Evolutionary conservation across 2,113 vertebrate genomes (phyloP), one percentile per base, ranked within the genome.

Genomic region (Saimiri boliviensis): DNA sequence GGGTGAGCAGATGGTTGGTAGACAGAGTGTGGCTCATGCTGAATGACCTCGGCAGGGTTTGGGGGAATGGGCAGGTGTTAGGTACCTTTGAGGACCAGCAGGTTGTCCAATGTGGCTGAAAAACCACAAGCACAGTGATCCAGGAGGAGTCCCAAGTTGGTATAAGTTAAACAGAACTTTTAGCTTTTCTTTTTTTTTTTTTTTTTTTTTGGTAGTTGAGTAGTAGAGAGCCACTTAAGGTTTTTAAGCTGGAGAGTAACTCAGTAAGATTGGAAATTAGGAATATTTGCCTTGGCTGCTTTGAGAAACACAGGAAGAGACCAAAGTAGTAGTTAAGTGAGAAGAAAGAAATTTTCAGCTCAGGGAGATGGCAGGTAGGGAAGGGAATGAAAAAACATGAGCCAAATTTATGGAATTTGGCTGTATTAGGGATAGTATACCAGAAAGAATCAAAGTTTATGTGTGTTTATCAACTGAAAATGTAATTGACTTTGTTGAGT

Each of bases 11-110:
- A 58, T 20, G 54, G 5, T 42, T 8, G 40, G 12, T 5, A 19
- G 40, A 30, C 9, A 47, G 56, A 1, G 11, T 0, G 1, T 27
- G 4, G 54, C 14, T 3, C 3, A 0, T 77, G 52, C 77, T 7
- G 0, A 32, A 8, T 30, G 52, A 58, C 54, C 49, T 16, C 5
- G 40, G 54, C 23, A 20, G 63, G 20, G 7, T 54, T 71, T 58
- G 30, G 58, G 42, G 58, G 45, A 42, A 37, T n/a, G 10, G 17
- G 16, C 23, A 10, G 13, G n/a, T 54, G 16, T 81, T 52, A 45
- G 7, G 27, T 32, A 30, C 32, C 86, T 74, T 81, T 66, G 58
- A 66, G 87, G 42, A 86, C 70, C 47, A n/a, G 79, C 45, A 30
- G 30, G 45, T 80, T 56, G 25, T 56, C 37, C 25, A 58, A 19